A percentile compares a stretch with the other conserved stretches of the same genome.
Evolutionary conservation across 1,140 invertebrate genomes (phyloP).

Genomic region (Drosophila miranda): DNA sequence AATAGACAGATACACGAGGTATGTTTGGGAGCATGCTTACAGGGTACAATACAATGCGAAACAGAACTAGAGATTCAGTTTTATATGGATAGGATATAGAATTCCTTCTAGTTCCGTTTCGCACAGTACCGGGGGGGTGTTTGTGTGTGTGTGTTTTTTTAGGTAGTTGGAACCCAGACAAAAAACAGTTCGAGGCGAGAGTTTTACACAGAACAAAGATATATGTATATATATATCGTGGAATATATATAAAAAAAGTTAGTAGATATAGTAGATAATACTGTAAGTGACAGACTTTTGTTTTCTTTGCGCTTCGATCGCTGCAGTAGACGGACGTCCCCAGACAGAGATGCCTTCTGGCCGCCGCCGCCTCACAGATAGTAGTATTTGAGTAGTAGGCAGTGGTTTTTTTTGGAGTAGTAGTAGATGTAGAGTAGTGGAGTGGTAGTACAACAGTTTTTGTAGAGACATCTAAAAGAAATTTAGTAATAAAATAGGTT

Average conservation of each 20-base stretch:
- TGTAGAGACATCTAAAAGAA: constrained; percentile 77
- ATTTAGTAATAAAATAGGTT: constrained; percentile 82
- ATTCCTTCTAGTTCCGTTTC: background rate
- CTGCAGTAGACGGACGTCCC: constrained; percentile 6
- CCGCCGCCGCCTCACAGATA: constrained; percentile 39
- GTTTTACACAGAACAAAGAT: constrained; percentile 52
- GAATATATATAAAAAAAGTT: constrained; percentile 21
- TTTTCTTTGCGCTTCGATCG: constrained; percentile 15
- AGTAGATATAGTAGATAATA: constrained; percentile 22
- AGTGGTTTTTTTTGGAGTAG: constrained; percentile 53
- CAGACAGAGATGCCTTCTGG: no score
- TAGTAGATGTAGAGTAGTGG: constrained; percentile 63
- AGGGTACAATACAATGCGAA: constrained; percentile 13
- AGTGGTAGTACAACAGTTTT: constrained; percentile 57
- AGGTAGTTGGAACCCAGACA: constrained; percentile 38
- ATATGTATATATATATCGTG: constrained; percentile 20
- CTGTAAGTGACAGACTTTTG: constrained; percentile 47
- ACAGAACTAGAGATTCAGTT: background rate
- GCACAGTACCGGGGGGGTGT: constrained; percentile 7
- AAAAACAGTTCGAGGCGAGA: constrained; percentile 51
- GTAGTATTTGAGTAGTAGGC: constrained; percentile 67
- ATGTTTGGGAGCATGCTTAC: constrained; percentile 35
- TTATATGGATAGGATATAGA: no score
- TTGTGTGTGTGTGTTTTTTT: background rate
- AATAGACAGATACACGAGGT: constrained; percentile 29